A percentile compares a stretch with the other conserved stretches of the same genome.
These are phyloP conservation scores for Bubo scandiacus DNA, from an alignment of 2,113 vertebrate genomes.

Conservation along the genomic window DNA sequence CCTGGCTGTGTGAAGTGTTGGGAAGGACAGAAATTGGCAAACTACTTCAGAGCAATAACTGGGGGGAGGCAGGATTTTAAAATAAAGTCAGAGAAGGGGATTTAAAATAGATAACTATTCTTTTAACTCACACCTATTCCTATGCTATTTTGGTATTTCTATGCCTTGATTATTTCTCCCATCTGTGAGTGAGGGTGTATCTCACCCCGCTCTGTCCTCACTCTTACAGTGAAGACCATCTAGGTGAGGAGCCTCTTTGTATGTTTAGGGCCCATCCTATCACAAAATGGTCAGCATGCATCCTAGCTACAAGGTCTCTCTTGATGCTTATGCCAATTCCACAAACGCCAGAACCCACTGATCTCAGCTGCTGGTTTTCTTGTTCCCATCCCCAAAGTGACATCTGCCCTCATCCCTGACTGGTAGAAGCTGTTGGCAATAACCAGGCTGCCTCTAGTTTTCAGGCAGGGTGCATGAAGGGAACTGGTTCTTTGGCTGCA, in stretches of 20 bases:
- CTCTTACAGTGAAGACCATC: neutral
- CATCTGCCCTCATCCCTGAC: neutral
- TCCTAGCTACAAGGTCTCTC: neutral
- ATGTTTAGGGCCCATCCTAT: neutral
- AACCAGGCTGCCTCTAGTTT: neutral
- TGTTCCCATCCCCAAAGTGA: neutral
- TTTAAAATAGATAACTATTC: neutral
- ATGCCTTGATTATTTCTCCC: neutral
- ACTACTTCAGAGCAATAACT: neutral
- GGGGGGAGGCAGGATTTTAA: neutral
- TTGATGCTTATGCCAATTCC: neutral
- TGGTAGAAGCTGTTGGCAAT: neutral
- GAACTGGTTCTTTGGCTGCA: neutral
- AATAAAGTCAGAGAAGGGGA: neutral
- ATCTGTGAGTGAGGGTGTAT: neutral
- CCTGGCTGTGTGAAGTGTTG: neutral
- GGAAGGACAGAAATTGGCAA: neutral
- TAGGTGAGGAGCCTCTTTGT: neutral
- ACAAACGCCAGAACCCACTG: neutral
- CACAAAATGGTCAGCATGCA: neutral
- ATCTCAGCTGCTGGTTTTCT: neutral
- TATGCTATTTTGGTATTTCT: neutral
- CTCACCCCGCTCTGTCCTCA: neutral
- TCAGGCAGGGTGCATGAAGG: neutral
- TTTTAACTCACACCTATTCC: neutral